A percentile compares a stretch with the other conserved stretches of the same genome.
Conservation (phyloP, 2,797 vertebrate species). For the Schizopygopsis pylzovi region DNA sequence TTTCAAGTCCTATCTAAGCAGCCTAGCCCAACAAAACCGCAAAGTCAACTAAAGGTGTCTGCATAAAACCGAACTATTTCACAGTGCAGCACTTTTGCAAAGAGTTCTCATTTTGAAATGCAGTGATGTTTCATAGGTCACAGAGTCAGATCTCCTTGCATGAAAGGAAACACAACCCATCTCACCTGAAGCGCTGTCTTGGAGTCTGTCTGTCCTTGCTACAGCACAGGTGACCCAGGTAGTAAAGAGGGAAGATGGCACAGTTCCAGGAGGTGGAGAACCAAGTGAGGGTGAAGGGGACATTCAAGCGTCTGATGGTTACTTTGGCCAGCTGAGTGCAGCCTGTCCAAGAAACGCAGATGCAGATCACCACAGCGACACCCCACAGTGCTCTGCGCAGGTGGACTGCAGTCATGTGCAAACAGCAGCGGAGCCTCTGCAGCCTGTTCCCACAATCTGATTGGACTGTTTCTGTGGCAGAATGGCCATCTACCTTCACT, state of each 20-base stretch:
- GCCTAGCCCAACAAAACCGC: background rate
- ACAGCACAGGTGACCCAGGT: constrained; percentile 89
- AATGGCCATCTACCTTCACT: constrained; percentile 44
- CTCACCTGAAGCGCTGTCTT: constrained; percentile 92
- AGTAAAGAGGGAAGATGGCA: constrained; percentile 94
- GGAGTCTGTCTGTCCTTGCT: constrained; percentile 90
- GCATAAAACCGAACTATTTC: constrained; percentile 15
- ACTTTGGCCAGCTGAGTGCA: constrained; percentile 94
- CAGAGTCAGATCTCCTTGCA: constrained; percentile 7
- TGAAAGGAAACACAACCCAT: background rate
- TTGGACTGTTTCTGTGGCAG: constrained; percentile 11
- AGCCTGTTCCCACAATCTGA: constrained; percentile 65
- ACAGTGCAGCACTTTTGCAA: constrained; percentile 19
- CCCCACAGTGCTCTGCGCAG: constrained; percentile 90
- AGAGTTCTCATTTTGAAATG: background rate
- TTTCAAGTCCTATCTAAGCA: constrained; percentile 8
- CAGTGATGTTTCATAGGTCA: background rate
- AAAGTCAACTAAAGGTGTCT: background rate
- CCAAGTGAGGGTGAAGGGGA: constrained; percentile 96
- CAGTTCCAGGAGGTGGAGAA: constrained; percentile 97
- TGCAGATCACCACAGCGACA: constrained; percentile 87
- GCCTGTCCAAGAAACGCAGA: constrained; percentile 93
- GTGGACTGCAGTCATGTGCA: constrained; percentile 81
- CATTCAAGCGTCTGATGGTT: constrained; percentile 88
- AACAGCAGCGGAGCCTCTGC: constrained; percentile 78